A percentile compares a stretch with the other conserved stretches of the same genome.
These are phyloP conservation scores for Apus apus DNA, from an alignment of 2,113 vertebrate genomes.

Conservation along the genomic window DNA sequence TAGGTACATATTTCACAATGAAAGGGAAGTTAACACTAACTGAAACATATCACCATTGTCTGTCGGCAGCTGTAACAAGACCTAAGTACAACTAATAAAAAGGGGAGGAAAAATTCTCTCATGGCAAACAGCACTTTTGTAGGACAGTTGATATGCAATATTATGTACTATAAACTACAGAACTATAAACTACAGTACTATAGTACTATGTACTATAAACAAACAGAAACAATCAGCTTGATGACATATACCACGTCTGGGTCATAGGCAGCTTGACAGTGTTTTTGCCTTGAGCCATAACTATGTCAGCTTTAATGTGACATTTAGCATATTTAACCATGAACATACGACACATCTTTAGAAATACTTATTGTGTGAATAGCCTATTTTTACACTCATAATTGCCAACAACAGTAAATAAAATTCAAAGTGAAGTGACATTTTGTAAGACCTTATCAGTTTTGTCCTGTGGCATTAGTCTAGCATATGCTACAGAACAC, in stretches of 20 bases:
- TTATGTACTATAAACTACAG: neutral
- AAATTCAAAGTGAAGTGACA: conserved; percentile 52
- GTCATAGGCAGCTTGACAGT: conserved; percentile 40
- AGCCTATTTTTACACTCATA: conserved; percentile 28
- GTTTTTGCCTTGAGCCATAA: conserved; percentile 20
- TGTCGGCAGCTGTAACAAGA: neutral
- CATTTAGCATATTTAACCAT: conserved; percentile 54
- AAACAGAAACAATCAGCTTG: conserved; percentile 22
- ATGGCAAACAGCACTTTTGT: neutral
- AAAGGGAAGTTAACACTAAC: neutral
- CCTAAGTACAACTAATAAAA: neutral
- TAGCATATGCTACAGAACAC: neutral
- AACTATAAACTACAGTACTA: neutral
- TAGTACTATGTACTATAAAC: no score
- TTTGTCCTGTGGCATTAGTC: conserved; percentile 44
- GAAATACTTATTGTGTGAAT: conserved; percentile 19
- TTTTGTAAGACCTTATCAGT: conserved; percentile 20
- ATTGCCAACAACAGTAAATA: conserved; percentile 50
- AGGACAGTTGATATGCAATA: conserved; percentile 32
- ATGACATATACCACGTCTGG: conserved; percentile 45
- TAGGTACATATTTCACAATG: neutral
- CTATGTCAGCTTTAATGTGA: conserved; percentile 43
- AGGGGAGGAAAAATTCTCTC: neutral
- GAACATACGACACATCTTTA: conserved; percentile 49
- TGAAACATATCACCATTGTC: neutral